Base-by-base conservation (phyloP, 2,888 invertebrate genomes). In the Metalampra italica region DNA sequence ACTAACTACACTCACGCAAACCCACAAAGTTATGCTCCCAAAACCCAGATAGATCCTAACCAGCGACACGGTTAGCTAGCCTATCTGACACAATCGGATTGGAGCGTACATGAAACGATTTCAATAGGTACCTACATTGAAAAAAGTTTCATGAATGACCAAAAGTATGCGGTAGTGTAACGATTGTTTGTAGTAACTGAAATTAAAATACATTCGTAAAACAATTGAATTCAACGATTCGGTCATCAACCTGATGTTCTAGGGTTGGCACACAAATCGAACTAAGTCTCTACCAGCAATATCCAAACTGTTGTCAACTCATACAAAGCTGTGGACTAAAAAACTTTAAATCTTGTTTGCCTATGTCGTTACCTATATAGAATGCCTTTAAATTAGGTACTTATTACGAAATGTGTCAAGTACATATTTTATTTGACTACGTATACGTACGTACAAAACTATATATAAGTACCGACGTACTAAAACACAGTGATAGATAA, bases 11-110 rank as follows among this genome's bases (percentile, higher is more conserved):
- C 72, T 71, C 67, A 68, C 66, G 68, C 68, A 71, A 67, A 72
- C 68, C 76, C 69, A 75, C 75, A 68, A 73, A 77, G 73, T 74
- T 70, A 76, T 66, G 84, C 68, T 59, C 84, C 79, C 72, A 58
- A 85, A 83, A 86, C 84, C 86, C 40, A 52, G 39, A 52, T 78
- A 84, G 78, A 82, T 85, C 78, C 69, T 70, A 71, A 62, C 59
- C 53, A 62, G 67, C 75, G 73, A 82, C 82, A 83, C 80, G 77
- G 82, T 83, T 82, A 15, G 13, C 39, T 39, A 74, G 63, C 68
- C 73, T 81, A 83, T 84, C 82, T 78, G 66, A 67, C 63, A 65
- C 71, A 64, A 75, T 75, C 68, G 60, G 66, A 68, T 63, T 32
- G 32, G 8, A 32, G 32, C 7, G 13, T 11, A 7, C 42, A 42